Percentiles rank a stretch among this genome's conserved stretches.
phyloP scores from a whole-genome alignment of 2,113 vertebrate species.

The Bos indicus region DNA sequence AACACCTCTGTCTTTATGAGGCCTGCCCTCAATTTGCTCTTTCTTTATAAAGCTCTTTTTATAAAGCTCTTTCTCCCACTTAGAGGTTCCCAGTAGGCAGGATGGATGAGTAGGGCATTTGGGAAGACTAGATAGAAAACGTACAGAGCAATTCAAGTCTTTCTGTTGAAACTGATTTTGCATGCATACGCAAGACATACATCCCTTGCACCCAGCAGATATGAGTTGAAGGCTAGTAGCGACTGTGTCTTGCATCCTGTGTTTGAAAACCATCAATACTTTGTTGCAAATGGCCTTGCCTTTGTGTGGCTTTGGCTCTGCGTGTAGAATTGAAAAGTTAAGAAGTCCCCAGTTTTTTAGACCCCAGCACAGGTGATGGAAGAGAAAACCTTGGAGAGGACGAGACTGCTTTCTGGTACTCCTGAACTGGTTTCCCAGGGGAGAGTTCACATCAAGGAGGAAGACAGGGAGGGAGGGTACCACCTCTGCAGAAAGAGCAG shows the following conservation, averaged over 20 bases:
- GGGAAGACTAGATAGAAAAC: slow-evolving; percentile 57
- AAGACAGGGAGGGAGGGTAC: neutral
- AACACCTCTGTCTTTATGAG: neutral
- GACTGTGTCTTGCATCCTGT: neutral
- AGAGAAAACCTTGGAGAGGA: neutral
- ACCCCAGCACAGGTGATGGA: neutral
- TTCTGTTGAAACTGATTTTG: neutral
- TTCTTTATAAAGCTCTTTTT: slow-evolving; percentile 45
- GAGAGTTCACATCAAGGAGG: neutral
- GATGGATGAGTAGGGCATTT: slow-evolving; percentile 40
- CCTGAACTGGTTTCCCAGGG: neutral
- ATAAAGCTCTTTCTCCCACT: slow-evolving; percentile 53
- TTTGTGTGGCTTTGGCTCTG: neutral
- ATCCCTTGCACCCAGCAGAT: neutral
- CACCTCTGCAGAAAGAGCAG: neutral
- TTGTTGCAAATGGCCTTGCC: neutral
- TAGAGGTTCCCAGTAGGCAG: neutral
- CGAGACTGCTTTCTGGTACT: neutral
- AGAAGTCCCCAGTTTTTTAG: neutral
- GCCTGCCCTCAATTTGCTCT: neutral
- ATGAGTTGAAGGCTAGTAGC: neutral
- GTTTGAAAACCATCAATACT: neutral
- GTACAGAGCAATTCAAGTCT: neutral
- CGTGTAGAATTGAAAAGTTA: neutral
- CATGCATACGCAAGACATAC: neutral